Percentiles rank a stretch among this genome's conserved stretches.
These are phyloP conservation scores for Desmodus rotundus DNA, from an alignment of 2,113 vertebrate genomes.

Conservation along the genomic window DNA sequence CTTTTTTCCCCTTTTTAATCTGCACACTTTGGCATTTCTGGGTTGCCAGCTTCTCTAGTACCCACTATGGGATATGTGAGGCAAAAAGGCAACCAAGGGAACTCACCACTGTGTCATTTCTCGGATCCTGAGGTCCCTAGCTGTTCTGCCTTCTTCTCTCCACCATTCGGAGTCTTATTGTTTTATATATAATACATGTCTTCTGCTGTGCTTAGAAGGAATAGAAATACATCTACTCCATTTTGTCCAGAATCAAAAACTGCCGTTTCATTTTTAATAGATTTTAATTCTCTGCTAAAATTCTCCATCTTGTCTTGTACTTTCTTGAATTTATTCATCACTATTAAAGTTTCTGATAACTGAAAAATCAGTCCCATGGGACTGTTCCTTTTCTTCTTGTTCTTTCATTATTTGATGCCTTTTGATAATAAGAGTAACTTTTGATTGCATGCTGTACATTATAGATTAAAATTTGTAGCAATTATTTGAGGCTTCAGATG, in stretches of 20 bases:
- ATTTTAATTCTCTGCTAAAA: constrained; percentile 12
- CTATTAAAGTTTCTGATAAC: background rate
- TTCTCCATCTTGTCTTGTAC: background rate
- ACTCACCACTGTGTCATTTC: background rate
- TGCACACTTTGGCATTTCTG: background rate
- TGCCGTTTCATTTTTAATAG: background rate
- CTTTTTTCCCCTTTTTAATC: background rate
- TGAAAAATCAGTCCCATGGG: background rate
- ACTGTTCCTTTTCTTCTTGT: background rate
- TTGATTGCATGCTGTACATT: background rate
- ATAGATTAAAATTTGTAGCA: background rate
- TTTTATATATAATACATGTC: background rate
- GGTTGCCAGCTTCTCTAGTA: background rate
- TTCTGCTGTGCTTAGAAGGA: background rate
- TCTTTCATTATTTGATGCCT: background rate
- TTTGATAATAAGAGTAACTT: background rate
- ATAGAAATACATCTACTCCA: background rate
- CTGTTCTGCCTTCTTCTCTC: background rate
- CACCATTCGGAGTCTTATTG: background rate
- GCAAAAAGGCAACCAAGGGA: background rate
- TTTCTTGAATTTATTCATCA: background rate
- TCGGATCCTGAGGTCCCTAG: background rate
- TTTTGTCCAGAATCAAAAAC: background rate
- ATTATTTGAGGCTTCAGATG: background rate
- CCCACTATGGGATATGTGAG: background rate